Conservation (phyloP, 2,888 invertebrate species). For the Conistra vaccinii region DNA sequence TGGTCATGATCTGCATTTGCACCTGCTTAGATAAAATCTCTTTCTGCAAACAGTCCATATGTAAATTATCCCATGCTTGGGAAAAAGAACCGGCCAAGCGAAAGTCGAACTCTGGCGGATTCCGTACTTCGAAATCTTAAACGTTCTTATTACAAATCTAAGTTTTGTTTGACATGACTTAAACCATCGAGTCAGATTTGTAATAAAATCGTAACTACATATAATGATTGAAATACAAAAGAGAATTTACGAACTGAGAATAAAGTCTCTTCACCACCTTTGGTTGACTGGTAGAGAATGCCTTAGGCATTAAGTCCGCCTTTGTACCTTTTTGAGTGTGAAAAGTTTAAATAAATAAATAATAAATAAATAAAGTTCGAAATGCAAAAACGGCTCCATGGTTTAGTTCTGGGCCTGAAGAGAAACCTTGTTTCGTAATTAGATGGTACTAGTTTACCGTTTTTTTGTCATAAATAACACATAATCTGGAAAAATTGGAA, state of each 20-base stretch:
- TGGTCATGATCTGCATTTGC: conserved; percentile 4
- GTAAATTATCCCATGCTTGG: accelerated
- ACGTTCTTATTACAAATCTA: background rate
- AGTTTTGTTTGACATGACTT: background rate
- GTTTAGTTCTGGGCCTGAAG: background rate
- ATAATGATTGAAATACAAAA: background rate
- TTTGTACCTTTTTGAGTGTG: too few relatives aligned
- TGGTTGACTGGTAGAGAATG: too few relatives aligned
- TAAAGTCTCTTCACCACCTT: too few relatives aligned
- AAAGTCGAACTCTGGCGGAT: background rate
- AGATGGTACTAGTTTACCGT: background rate
- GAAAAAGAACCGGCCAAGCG: background rate
- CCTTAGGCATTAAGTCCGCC: too few relatives aligned
- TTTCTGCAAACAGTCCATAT: background rate
- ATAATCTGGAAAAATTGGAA: background rate
- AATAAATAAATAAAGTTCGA: background rate
- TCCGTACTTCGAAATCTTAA: background rate
- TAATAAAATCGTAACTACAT: background rate
- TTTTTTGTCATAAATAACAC: background rate
- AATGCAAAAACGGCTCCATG: background rate
- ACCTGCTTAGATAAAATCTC: conserved; percentile 3
- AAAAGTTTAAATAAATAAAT: too few relatives aligned
- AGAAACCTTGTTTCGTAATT: background rate
- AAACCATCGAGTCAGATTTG: background rate
- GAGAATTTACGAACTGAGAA: background rate